A percentile compares a stretch with the other conserved stretches of the same genome.
Evolutionary conservation across 92 coral and sea anemone genomes (phyloP).

Genomic region (Actinernus sp.): DNA sequence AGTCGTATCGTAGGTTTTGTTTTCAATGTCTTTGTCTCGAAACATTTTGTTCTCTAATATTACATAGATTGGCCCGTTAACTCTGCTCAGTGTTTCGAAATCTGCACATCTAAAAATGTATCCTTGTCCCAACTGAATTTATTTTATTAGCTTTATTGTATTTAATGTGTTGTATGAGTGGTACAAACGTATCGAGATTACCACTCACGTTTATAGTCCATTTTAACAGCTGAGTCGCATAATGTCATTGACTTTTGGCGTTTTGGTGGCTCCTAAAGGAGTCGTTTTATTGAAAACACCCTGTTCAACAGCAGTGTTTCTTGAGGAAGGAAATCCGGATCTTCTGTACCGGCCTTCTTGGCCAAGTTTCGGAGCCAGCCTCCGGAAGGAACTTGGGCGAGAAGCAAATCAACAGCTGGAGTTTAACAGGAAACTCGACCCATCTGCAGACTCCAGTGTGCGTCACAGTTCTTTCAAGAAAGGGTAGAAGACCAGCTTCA

Average conservation of each 20-base stretch:
- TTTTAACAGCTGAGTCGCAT: too few species aligned
- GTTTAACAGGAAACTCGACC: conserved; percentile 12
- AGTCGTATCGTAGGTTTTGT: too few species aligned
- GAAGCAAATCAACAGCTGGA: not conserved
- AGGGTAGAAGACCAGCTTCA: conserved; percentile 6
- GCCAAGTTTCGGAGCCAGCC: not conserved
- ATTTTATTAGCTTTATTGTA: too few species aligned
- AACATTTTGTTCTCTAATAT: too few species aligned
- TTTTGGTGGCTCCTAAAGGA: not conserved
- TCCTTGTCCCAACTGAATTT: too few species aligned
- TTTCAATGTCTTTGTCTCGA: too few species aligned
- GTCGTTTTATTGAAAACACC: not conserved
- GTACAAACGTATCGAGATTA: too few species aligned
- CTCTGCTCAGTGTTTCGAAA: too few species aligned
- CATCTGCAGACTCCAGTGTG: conserved; percentile 1
- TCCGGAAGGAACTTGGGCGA: conserved; percentile 12
- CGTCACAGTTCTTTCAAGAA: conserved; percentile 8
- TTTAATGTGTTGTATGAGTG: too few species aligned
- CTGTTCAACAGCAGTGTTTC: conserved; percentile 1
- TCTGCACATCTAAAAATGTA: too few species aligned
- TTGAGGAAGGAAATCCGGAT: conserved; percentile 13
- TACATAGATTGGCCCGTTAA: too few species aligned
- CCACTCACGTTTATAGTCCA: too few species aligned
- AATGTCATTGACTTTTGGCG: not conserved
- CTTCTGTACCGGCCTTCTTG: conserved; percentile 9